These are phyloP conservation scores for Myxocyprinus asiaticus DNA, from an alignment of 2,113 vertebrate species.

Conservation along the genomic window DNA sequence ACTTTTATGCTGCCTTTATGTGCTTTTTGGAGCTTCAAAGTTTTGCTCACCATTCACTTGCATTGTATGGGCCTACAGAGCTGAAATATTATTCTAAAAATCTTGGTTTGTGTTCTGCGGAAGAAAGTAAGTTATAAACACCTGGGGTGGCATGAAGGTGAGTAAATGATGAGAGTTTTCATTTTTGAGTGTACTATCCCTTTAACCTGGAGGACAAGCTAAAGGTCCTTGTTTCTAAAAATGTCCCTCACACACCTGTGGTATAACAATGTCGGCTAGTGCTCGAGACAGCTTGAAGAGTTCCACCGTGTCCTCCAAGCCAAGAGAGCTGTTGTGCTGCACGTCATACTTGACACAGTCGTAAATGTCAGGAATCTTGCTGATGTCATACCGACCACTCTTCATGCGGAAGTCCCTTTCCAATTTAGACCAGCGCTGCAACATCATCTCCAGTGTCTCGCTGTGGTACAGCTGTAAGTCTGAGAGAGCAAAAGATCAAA, in stretches of 20 bases:
- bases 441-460: slow-evolving; percentile 94
- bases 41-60: too few species aligned
- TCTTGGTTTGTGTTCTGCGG: too few species aligned
- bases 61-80: too few species aligned
- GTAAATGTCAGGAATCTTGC: slow-evolving; percentile 97
- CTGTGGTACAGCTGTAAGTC: slow-evolving; percentile 97
- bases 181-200: too few species aligned
- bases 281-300: slow-evolving; percentile 89
- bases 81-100: too few species aligned
- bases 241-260: slow-evolving; percentile 79
- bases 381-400: slow-evolving; percentile 94
- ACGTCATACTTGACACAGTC: slow-evolving; percentile 98
- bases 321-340: slow-evolving; percentile 88
- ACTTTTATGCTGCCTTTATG: too few species aligned
- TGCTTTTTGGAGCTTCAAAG: too few species aligned
- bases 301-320: slow-evolving; percentile 89
- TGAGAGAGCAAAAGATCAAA: slow-evolving; percentile 45
- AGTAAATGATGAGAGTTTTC: too few species aligned
- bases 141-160: too few species aligned
- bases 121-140: too few species aligned
- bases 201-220: neutral
- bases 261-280: slow-evolving; percentile 92
- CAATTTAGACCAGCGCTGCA: slow-evolving; percentile 96
- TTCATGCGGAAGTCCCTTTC: slow-evolving; percentile 95
- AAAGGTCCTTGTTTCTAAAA: neutral